phyloP scores from a whole-genome alignment of 2,113 vertebrate species.

The Acanthisitta chloris region DNA sequence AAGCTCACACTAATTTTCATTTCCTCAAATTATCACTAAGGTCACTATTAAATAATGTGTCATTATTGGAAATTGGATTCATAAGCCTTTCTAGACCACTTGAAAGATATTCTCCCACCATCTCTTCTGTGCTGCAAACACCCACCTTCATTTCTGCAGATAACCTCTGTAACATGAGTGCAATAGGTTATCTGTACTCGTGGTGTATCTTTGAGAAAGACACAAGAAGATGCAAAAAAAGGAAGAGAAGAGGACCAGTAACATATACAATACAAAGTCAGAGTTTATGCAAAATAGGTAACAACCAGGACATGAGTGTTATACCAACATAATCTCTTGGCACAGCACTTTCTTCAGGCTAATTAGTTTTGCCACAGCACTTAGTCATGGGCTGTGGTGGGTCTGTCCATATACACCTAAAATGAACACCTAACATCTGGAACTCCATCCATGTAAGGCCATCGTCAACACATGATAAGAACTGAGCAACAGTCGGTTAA shows the following conservation, averaged over 20 bases:
- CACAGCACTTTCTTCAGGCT: not conserved
- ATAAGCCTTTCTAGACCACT: not conserved
- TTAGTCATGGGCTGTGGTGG: not conserved
- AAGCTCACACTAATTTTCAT: not conserved
- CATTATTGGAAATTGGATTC: not conserved
- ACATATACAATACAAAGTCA: not conserved
- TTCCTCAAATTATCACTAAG: not conserved
- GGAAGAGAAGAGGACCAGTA: not conserved
- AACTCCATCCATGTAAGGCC: not conserved
- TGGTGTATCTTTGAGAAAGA: not conserved
- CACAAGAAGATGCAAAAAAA: not conserved
- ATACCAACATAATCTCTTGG: not conserved
- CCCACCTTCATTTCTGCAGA: not conserved
- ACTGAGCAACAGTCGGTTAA: not conserved
- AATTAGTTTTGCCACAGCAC: not conserved
- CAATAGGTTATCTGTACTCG: rapidly evolving
- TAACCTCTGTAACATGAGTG: rapidly evolving
- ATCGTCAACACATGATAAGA: not conserved
- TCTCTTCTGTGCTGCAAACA: not conserved
- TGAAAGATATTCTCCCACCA: not conserved
- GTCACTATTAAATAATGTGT: not conserved
- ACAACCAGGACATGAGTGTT: not conserved
- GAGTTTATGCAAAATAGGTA: not conserved
- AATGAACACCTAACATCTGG: not conserved
- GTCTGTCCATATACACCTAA: not conserved